phyloP scores from a whole-genome alignment of 2,113 vertebrate species.

The Gallinago paraguaiae region DNA sequence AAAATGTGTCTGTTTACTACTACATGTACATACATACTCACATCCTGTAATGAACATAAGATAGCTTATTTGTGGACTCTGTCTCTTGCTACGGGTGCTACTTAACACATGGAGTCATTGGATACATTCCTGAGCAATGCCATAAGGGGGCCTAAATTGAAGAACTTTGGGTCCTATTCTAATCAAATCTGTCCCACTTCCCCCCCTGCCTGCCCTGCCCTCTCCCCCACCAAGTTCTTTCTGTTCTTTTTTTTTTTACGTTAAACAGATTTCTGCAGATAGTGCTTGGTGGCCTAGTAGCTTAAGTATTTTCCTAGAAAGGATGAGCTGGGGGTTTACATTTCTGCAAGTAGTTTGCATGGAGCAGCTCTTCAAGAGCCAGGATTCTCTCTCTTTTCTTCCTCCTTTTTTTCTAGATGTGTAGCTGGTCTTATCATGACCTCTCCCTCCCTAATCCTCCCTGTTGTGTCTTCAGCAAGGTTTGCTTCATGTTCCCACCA shows the following conservation, averaged over 20 bases:
- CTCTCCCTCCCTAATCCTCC: not conserved
- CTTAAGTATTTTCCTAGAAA: not conserved
- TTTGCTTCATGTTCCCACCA: not conserved
- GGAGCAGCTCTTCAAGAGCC: not conserved
- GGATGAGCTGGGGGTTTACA: not conserved
- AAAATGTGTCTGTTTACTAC: not conserved
- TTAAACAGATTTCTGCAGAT: not conserved
- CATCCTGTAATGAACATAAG: not conserved
- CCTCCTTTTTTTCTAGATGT: not conserved
- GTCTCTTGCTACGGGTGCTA: not conserved
- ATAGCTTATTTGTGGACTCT: not conserved
- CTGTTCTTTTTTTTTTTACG: not conserved
- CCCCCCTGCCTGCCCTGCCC: not conserved
- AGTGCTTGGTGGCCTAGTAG: not conserved
- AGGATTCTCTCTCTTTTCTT: not conserved
- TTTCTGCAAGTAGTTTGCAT: not conserved
- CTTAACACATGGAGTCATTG: not conserved
- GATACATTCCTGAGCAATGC: not conserved
- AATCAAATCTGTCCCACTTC: not conserved
- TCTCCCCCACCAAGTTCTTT: not conserved
- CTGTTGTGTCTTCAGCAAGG: not conserved
- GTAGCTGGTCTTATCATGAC: not conserved
- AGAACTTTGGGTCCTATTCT: not conserved
- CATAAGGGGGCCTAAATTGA: not conserved
- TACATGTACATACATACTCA: not conserved